Evolutionary conservation across 2,113 vertebrate species (phyloP).

Genomic region (Ptychochromis oligacanthus): DNA sequence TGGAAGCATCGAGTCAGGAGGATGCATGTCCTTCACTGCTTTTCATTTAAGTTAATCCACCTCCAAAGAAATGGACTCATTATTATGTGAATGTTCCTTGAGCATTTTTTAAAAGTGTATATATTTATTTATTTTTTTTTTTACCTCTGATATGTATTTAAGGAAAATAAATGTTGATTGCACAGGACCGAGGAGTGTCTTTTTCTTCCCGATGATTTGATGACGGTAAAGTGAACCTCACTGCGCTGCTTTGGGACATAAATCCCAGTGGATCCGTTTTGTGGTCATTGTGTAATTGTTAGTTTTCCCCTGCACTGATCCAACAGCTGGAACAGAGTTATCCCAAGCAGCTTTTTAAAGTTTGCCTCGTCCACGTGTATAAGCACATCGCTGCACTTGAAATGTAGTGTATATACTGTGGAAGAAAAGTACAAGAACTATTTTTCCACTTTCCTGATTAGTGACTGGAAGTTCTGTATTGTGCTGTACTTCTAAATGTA

Average conservation of each 20-base stretch:
- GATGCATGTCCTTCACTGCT: neutral
- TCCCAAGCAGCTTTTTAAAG: accelerated
- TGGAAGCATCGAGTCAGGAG: neutral
- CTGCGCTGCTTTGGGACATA: accelerated
- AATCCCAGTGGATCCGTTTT: neutral
- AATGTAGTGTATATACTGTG: accelerated
- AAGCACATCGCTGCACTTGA: too few relatives aligned
- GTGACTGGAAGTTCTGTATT: accelerated
- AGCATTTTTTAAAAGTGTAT: neutral
- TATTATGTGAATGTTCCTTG: neutral
- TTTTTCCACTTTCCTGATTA: neutral
- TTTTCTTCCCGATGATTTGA: neutral
- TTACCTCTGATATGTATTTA: neutral
- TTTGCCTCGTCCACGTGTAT: neutral
- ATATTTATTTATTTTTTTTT: neutral
- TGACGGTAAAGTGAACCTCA: neutral
- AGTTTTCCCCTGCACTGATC: neutral
- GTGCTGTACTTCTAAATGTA: neutral
- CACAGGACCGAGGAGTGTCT: accelerated
- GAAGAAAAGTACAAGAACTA: too few relatives aligned
- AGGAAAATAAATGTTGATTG: neutral
- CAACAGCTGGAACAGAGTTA: neutral
- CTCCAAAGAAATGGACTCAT: neutral
- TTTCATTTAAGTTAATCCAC: neutral
- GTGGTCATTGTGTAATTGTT: too few relatives aligned